Percentiles rank a stretch among this genome's conserved stretches.
phyloP scores from a whole-genome alignment of 2,797 vertebrate species.

The Urophycis tenuis region DNA sequence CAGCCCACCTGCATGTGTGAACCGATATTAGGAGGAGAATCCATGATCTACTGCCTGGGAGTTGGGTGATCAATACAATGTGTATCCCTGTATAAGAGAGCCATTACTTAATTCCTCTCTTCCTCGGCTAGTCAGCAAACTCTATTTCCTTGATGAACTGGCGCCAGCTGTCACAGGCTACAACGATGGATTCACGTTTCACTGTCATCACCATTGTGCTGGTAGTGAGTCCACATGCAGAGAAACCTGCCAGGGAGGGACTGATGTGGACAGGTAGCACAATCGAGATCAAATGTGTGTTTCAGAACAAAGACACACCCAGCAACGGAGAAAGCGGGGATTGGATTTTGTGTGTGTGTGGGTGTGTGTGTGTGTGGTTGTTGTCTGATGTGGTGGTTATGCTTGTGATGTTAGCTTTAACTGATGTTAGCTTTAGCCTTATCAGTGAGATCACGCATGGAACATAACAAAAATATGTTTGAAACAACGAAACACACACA shows the following conservation, averaged over 20 bases:
- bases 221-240: background rate
- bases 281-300: background rate
- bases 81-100: background rate
- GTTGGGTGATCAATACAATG: background rate
- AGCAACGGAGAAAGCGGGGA: background rate
- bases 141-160: background rate
- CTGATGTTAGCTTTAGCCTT: no score
- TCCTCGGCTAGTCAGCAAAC: background rate
- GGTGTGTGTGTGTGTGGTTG: background rate
- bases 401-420: no score
- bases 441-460: background rate
- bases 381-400: background rate
- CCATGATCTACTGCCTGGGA: background rate
- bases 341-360: background rate
- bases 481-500: background rate
- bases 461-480: background rate
- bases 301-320: background rate
- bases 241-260: background rate
- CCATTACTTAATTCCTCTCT: conserved; percentile 3
- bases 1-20: background rate
- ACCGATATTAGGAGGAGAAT: background rate
- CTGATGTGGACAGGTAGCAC: background rate
- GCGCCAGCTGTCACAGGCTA: background rate
- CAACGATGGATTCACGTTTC: background rate
- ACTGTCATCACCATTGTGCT: background rate